phyloP scores from a whole-genome alignment of 1,140 invertebrate genomes.

The Cotesia typhae region DNA sequence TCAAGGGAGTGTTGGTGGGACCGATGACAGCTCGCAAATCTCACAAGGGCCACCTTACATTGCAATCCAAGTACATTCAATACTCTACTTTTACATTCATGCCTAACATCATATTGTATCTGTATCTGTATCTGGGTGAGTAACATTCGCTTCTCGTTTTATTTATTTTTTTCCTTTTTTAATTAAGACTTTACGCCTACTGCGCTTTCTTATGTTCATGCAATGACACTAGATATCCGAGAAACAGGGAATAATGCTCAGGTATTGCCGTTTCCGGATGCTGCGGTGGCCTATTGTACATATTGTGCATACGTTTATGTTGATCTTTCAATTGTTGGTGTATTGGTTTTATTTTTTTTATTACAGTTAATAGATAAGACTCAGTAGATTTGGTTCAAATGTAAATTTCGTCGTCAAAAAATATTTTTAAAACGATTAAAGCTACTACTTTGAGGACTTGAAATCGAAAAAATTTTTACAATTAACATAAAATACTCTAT shows the following conservation, averaged over 20 bases:
- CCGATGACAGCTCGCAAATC: conserved; percentile 59
- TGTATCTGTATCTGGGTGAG: no score
- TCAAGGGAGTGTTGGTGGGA: conserved; percentile 62
- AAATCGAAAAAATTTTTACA: no score
- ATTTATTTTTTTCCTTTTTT: conserved; percentile 11
- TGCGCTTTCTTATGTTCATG: conserved; percentile 4
- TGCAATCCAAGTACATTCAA: conserved; percentile 35
- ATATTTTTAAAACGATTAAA: no score
- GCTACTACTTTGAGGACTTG: no score
- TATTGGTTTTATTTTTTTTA: not conserved
- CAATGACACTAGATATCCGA: conserved; percentile 50
- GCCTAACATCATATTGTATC: conserved; percentile 1
- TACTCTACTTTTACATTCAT: conserved; percentile 38
- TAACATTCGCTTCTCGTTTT: no score
- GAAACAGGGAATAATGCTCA: conserved; percentile 36
- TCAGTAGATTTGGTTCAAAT: no score
- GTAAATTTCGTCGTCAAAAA: no score
- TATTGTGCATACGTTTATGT: conserved; percentile 1
- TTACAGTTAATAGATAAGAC: no score
- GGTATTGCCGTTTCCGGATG: conserved; percentile 28
- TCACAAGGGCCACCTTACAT: conserved; percentile 66
- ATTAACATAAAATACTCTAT: no score
- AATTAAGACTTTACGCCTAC: conserved; percentile 11
- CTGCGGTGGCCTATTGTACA: conserved; percentile 27
- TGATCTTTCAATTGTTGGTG: conserved; percentile 4